phyloP scores from a whole-genome alignment of 2,888 invertebrate genomes.

The Spodoptera exigua region DNA sequence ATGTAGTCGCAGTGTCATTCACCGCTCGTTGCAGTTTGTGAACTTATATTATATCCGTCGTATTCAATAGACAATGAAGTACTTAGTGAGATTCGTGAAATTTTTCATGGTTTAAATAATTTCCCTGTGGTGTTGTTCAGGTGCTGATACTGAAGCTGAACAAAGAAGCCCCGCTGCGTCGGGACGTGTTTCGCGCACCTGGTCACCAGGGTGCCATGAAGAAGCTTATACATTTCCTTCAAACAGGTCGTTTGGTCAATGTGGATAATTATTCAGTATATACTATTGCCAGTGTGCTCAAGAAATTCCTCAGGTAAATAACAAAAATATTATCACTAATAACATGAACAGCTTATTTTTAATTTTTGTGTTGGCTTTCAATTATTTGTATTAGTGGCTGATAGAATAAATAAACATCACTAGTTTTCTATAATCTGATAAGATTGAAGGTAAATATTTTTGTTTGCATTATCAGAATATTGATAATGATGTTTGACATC shows the following conservation, averaged over 20 bases:
- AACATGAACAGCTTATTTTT: background rate
- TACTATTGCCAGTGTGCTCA: slow-evolving; percentile 99
- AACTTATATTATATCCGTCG: too few relatives aligned
- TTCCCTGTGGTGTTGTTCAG: slow-evolving; percentile 84
- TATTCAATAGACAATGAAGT: too few relatives aligned
- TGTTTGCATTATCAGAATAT: slow-evolving; percentile 27
- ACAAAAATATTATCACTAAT: background rate
- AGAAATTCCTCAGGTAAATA: slow-evolving; percentile 95
- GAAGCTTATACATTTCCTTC: slow-evolving; percentile 96
- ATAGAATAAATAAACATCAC: slow-evolving; percentile 24
- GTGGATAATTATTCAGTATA: slow-evolving; percentile 98
- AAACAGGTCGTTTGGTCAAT: slow-evolving; percentile 96
- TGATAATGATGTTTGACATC: slow-evolving; percentile 26
- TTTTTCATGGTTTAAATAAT: slow-evolving; percentile 28
- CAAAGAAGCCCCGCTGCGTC: slow-evolving; percentile 97
- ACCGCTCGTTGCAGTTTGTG: too few relatives aligned
- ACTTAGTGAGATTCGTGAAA: slow-evolving; percentile 32
- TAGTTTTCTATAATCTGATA: slow-evolving; percentile 31
- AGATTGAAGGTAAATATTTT: slow-evolving; percentile 45
- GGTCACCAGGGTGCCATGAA: slow-evolving; percentile 98
- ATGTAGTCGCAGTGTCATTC: too few relatives aligned
- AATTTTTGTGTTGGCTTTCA: background rate
- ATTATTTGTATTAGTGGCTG: background rate
- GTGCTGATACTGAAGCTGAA: slow-evolving; percentile 97
- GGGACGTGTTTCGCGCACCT: slow-evolving; percentile 98